phyloP scores from a whole-genome alignment of 2,113 vertebrate genomes.

The Rhynchomys soricoides region DNA sequence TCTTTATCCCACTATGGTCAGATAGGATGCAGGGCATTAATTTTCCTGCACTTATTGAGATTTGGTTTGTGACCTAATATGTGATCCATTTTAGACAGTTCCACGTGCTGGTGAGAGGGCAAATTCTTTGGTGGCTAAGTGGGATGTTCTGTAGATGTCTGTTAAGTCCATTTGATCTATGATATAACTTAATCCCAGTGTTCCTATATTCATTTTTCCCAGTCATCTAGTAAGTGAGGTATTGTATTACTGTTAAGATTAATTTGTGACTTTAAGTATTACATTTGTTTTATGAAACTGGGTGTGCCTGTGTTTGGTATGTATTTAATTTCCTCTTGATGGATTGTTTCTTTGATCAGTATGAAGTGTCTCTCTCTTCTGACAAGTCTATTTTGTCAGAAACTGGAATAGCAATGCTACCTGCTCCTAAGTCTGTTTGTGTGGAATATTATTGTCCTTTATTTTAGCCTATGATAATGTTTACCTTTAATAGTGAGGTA shows the following conservation, averaged over 20 bases:
- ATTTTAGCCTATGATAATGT: neutral
- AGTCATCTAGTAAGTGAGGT: too few species aligned
- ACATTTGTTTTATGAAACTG: neutral
- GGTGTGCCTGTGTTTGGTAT: neutral
- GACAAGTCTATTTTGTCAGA: neutral
- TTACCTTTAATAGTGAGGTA: neutral
- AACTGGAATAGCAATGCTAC: neutral
- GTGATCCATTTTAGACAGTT: neutral
- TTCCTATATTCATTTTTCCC: neutral
- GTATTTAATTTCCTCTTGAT: neutral
- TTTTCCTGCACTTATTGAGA: neutral
- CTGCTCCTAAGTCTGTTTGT: neutral
- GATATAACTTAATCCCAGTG: neutral
- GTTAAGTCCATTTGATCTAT: neutral
- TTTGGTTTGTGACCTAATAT: neutral
- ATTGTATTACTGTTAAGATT: neutral
- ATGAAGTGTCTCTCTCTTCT: neutral
- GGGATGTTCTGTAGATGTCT: neutral
- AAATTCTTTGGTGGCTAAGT: neutral
- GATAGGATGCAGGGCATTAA: neutral
- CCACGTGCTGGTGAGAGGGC: neutral
- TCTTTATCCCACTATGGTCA: neutral
- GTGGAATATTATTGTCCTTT: neutral
- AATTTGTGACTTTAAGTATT: neutral
- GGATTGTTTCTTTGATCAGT: neutral